Evolutionary conservation across 2,797 vertebrate genomes (phyloP).

Genomic region (Ibycter americanus): DNA sequence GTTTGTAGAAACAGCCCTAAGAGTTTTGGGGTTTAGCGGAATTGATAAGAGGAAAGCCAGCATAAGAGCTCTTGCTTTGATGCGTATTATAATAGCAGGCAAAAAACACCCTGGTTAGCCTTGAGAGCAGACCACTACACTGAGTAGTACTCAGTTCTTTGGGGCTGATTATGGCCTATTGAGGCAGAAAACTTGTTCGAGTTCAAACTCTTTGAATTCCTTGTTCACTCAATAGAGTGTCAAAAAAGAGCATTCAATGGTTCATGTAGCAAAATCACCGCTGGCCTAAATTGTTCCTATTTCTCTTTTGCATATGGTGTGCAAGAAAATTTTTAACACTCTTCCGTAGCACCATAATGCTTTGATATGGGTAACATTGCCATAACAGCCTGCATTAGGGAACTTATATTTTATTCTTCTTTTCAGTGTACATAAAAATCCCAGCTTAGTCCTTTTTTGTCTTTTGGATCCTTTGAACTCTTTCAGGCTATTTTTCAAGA

Average conservation of each 20-base stretch:
- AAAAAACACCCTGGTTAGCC: conserved; percentile 94
- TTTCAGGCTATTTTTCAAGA: conserved; percentile 96
- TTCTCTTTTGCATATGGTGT: conserved; percentile 90
- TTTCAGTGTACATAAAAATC: conserved; percentile 99
- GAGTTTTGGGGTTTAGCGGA: conserved; percentile 74
- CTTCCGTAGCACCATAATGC: conserved; percentile 88
- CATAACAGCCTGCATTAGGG: conserved; percentile 93
- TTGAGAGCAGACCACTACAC: conserved; percentile 92
- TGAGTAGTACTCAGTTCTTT: conserved; percentile 94
- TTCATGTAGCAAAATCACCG: conserved; percentile 91
- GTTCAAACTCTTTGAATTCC: conserved; percentile 98
- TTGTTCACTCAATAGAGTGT: conserved; percentile 96
- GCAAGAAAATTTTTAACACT: conserved; percentile 82
- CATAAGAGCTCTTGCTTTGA: conserved; percentile 83
- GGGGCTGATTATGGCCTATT: conserved; percentile 97
- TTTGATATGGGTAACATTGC: conserved; percentile 93
- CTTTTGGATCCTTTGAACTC: conserved; percentile 99
- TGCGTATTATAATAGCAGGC: conserved; percentile 90
- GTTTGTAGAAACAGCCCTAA: conserved; percentile 69
- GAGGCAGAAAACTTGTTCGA: conserved; percentile 99
- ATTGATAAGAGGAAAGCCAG: conserved; percentile 77
- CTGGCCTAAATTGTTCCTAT: conserved; percentile 85
- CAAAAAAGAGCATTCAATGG: conserved; percentile 99
- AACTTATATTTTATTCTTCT: conserved; percentile 99
- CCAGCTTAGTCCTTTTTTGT: conserved; percentile 99